phyloP scores from a whole-genome alignment of 2,797 vertebrate species.

The Melanogrammus aeglefinus region DNA sequence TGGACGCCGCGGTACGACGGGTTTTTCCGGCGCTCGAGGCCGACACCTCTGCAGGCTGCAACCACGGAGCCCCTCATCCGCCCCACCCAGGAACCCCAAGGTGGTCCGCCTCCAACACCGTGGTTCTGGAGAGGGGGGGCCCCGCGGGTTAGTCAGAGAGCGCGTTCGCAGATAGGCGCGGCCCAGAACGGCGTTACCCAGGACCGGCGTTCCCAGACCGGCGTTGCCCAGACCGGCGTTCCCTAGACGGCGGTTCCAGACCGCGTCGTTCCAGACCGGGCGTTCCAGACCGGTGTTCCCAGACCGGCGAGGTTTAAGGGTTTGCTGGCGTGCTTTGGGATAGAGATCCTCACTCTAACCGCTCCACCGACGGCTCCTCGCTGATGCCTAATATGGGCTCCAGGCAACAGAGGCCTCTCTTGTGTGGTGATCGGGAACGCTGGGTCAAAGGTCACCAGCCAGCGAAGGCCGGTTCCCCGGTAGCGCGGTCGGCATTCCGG shows the following conservation, averaged over 20 bases:
- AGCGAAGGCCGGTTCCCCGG: slow-evolving; percentile 5
- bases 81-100: slow-evolving; percentile 87
- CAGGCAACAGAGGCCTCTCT: neutral
- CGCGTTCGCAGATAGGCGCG: no score
- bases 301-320: no score
- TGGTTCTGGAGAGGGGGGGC: slow-evolving; percentile 76
- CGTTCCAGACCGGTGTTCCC: no score
- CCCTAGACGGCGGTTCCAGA: no score
- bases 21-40: slow-evolving; percentile 80
- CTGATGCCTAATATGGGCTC: neutral
- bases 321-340: no score
- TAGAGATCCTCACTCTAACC: no score
- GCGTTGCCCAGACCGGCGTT: no score
- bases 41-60: slow-evolving; percentile 82
- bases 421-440: neutral
- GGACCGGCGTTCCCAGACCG: no score
- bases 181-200: no score
- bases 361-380: no score
- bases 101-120: slow-evolving; percentile 88
- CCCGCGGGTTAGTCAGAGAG: neutral
- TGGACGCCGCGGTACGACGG: slow-evolving; percentile 74
- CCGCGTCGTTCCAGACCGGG: no score
- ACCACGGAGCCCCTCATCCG: slow-evolving; percentile 81
- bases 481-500: neutral
- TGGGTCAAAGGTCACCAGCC: neutral